A percentile compares a stretch with the other conserved stretches of the same genome.
phyloP scores from a whole-genome alignment of 2,797 vertebrate species.

The Botia almorhae region DNA sequence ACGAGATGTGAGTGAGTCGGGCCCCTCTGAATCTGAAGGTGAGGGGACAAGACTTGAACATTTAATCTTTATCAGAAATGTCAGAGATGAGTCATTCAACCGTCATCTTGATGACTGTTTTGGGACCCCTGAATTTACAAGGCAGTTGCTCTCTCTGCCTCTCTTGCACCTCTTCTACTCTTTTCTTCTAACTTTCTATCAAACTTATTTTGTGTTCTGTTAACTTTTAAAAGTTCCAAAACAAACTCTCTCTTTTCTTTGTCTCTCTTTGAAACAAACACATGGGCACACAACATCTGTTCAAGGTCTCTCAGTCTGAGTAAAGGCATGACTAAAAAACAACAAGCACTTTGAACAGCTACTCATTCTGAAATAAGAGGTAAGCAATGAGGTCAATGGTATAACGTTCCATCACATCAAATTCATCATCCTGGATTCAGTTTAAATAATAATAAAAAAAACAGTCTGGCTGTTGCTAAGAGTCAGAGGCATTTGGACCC shows the following conservation, averaged over 20 bases:
- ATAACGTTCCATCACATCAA: not conserved
- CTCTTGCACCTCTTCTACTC: conserved; percentile 48
- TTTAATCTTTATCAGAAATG: conserved; percentile 66
- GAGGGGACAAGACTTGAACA: conserved; percentile 56
- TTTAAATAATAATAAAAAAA: not conserved
- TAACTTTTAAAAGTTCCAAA: conserved; percentile 58
- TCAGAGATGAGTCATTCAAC: conserved; percentile 72
- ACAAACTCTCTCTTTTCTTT: conserved; percentile 43
- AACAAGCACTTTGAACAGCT: not conserved
- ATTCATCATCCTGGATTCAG: not conserved
- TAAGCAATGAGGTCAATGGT: conserved; percentile 20
- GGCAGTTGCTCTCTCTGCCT: conserved; percentile 3
- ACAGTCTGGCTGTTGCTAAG: no score
- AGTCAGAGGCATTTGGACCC: no score
- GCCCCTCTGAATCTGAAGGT: conserved; percentile 73
- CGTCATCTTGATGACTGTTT: not conserved
- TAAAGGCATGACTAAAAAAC: conserved; percentile 21
- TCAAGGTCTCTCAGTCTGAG: conserved; percentile 28
- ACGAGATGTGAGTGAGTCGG: conserved; percentile 58
- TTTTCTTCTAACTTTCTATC: conserved; percentile 60
- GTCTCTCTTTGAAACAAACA: not conserved
- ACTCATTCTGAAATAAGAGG: conserved; percentile 35
- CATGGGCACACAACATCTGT: not conserved
- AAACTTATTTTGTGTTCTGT: conserved; percentile 52
- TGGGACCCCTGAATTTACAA: conserved; percentile 50